These are phyloP conservation scores for Xylophagus ater DNA, from an alignment of 2,888 invertebrate genomes.

Conservation along the genomic window DNA sequence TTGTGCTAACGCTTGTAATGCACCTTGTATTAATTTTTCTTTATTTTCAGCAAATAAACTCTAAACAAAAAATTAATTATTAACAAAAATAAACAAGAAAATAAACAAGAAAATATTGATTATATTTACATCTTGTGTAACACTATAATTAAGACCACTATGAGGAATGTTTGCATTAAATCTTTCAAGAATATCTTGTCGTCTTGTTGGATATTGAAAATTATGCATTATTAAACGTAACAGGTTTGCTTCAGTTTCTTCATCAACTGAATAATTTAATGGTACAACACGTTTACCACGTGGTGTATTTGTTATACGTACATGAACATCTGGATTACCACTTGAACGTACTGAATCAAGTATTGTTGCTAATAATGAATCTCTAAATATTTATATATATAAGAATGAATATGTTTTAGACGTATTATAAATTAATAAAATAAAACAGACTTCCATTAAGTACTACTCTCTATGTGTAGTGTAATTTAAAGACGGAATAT, in stretches of 20 bases:
- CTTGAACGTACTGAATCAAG: constrained; percentile 94
- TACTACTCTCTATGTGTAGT: no score
- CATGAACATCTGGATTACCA: constrained; percentile 93
- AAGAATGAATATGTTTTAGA: no score
- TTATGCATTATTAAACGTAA: constrained; percentile 47
- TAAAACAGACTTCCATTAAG: no score
- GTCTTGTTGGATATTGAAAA: constrained; percentile 42
- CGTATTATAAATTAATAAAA: no score
- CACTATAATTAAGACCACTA: constrained; percentile 91
- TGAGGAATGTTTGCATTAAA: constrained; percentile 98
- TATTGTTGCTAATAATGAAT: constrained; percentile 87
- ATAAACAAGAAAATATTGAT: constrained; percentile 10
- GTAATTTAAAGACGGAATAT: no score
- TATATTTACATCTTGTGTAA: constrained; percentile 82
- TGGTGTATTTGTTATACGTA: constrained; percentile 73
- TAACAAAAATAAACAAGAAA: neutral
- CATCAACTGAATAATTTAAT: constrained; percentile 80
- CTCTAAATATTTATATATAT: constrained; percentile 46
- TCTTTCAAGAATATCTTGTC: constrained; percentile 73
- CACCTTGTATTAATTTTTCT: constrained; percentile 87
- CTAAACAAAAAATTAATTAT: constrained; percentile 40
- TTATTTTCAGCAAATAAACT: constrained; percentile 96
- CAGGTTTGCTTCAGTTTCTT: constrained; percentile 90
- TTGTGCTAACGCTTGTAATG: constrained; percentile 72
- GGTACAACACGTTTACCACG: constrained; percentile 84